A percentile compares a stretch with the other conserved stretches of the same genome.
These are phyloP conservation scores for Orchesellides sinensis DNA, from an alignment of 2,888 invertebrate genomes.

Conservation along the genomic window DNA sequence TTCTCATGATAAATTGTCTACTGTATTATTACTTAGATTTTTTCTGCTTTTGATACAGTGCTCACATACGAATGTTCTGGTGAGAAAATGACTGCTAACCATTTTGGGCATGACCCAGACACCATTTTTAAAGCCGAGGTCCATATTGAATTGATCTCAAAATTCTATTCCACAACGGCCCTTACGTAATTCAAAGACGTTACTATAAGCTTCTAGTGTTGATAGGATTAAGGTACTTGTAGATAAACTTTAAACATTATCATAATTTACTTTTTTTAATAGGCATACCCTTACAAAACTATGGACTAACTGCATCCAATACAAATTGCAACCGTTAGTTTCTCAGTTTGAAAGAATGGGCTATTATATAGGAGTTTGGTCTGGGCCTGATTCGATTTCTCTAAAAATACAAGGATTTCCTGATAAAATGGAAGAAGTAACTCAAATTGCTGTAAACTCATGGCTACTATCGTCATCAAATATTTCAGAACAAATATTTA, in stretches of 20 bases:
- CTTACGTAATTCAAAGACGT: neutral
- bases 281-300: neutral
- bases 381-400: neutral
- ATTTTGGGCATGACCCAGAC: neutral
- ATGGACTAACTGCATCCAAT: neutral
- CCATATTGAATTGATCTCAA: neutral
- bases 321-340: neutral
- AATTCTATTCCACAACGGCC: neutral
- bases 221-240: no score
- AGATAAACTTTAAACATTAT: no score
- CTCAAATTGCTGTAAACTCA: neutral
- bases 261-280: no score
- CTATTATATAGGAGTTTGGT: neutral
- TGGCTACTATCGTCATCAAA: neutral
- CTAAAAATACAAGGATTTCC: neutral
- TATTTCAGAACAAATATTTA: neutral
- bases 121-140: neutral
- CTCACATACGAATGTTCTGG: neutral
- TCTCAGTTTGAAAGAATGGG: neutral
- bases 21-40: neutral
- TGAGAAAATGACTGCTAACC: neutral
- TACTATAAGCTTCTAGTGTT: no score
- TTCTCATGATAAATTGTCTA: neutral
- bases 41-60: neutral
- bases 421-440: neutral